Conservation (phyloP, 2,888 invertebrate genomes). For the Sialis lutaria region DNA sequence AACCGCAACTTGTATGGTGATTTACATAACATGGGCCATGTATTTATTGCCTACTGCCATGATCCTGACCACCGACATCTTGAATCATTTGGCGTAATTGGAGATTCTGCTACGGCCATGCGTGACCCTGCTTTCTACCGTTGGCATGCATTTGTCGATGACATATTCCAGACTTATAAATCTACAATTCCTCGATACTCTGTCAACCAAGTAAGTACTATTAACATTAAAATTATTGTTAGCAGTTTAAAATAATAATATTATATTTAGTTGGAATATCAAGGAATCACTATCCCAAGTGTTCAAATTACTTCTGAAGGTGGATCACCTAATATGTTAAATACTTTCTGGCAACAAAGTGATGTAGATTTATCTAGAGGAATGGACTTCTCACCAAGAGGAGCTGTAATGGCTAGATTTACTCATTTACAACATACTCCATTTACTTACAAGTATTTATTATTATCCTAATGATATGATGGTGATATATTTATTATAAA, state of each 20-base stretch:
- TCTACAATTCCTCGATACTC: constrained; percentile 47
- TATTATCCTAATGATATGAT: not conserved
- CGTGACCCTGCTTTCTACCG: constrained; percentile 74
- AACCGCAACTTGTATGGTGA: constrained; percentile 60
- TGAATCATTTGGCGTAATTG: constrained; percentile 68
- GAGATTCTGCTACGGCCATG: constrained; percentile 72
- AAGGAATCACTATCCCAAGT: constrained; percentile 40
- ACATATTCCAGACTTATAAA: constrained; percentile 61
- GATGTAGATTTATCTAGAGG: constrained; percentile 63
- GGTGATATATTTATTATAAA: not conserved
- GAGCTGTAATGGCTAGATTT: constrained; percentile 51
- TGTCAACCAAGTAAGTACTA: constrained; percentile 21
- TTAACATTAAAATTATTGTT: no score
- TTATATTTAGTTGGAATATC: constrained; percentile 39
- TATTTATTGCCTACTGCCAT: constrained; percentile 57
- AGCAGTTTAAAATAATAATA: no score
- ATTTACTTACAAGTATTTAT: constrained; percentile 40
- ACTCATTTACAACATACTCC: constrained; percentile 62
- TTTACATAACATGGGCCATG: constrained; percentile 69
- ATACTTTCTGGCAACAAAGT: constrained; percentile 66
- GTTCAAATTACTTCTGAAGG: constrained; percentile 33
- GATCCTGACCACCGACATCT: constrained; percentile 64
- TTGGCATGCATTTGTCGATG: constrained; percentile 67
- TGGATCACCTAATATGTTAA: constrained; percentile 34
- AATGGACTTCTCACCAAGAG: constrained; percentile 65